These are phyloP conservation scores for Oscheius onirici DNA, from an alignment of 2,888 invertebrate genomes.

Conservation along the genomic window DNA sequence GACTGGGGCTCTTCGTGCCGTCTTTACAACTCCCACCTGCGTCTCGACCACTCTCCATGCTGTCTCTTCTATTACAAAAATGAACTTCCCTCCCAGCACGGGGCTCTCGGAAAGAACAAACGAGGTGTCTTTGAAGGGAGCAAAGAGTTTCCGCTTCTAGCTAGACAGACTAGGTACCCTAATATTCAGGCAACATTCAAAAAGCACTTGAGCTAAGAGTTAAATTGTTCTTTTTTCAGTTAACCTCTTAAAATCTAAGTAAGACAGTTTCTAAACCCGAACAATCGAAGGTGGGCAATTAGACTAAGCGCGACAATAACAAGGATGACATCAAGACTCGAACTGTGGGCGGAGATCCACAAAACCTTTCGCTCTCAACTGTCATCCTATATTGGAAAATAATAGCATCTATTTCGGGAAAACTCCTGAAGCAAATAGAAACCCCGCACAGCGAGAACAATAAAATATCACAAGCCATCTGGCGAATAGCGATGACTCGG, in stretches of 20 bases:
- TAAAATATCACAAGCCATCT: constrained; percentile 9
- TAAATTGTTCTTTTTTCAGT: neutral
- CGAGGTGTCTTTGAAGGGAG: too few relatives aligned
- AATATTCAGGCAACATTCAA: too few relatives aligned
- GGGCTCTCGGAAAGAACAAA: too few relatives aligned
- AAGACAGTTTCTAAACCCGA: neutral
- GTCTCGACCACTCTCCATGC: constrained; percentile 17
- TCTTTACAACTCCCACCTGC: constrained; percentile 6
- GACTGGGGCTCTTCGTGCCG: neutral
- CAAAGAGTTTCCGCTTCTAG: too few relatives aligned
- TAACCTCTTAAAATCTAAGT: neutral
- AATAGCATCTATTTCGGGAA: neutral
- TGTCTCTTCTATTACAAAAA: constrained; percentile 30
- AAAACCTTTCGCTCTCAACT: neutral
- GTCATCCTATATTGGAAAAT: neutral
- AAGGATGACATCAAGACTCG: too few relatives aligned
- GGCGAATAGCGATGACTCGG: constrained; percentile 5
- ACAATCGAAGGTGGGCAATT: too few relatives aligned
- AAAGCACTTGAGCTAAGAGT: too few relatives aligned
- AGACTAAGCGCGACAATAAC: too few relatives aligned
- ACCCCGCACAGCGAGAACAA: constrained; percentile 1
- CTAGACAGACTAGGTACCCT: too few relatives aligned
- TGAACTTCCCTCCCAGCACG: too few relatives aligned
- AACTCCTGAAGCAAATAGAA: neutral
- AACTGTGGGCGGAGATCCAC: too few relatives aligned